Evolutionary conservation across 2,113 vertebrate species (phyloP), one percentile per base, ranked within the genome.

Genomic region (Speoplatyrhinus poulsoni): DNA sequence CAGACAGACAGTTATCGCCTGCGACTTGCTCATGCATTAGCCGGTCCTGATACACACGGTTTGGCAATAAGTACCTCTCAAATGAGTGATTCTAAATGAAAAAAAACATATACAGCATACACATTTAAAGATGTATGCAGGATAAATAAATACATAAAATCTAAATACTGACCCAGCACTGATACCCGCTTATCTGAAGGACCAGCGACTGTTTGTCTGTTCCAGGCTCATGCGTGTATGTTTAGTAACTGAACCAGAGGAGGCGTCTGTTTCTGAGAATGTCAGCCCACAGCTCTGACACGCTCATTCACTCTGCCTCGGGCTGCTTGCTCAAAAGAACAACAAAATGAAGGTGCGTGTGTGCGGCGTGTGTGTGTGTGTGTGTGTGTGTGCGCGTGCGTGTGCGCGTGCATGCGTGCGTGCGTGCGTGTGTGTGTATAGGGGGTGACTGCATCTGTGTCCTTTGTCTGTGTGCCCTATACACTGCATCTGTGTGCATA

Each of bases 311-410:
- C 61, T 69, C 52, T 61, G 77, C 83, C 82, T 77, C 0, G 55
- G 79, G 85, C 84, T 85, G 82, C 83, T 84, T 86, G 80, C 77
- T 79, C 76, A 79, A 26, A 26, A 74, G 73, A 82, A 79, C 80
- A 73, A 81, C 60, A 69, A 76, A 79, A 78, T 80, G 78, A 79
- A 83, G 79, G 79, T 79, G 78, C 61, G 76, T 87, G 80, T 79
- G 78, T 82, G 83, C 19, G 3, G 19, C 17, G 66, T 59, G 62
- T 68, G 64, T 60, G 46, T 65, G 60, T 52, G 59, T 62, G 26
- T 56, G 46, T 9, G 12, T 60, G 56, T 60, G 56, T 4, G 13
- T 50, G 46, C 33, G 48, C 6, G 33, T 13, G 32, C 54, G 15
- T 65, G 41, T 19, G 16, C 15, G 10, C 26, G 10, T 26, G 53